These are phyloP conservation scores for Pollachius pollachius DNA, from an alignment of 2,113 vertebrate genomes.

Conservation along the genomic window DNA sequence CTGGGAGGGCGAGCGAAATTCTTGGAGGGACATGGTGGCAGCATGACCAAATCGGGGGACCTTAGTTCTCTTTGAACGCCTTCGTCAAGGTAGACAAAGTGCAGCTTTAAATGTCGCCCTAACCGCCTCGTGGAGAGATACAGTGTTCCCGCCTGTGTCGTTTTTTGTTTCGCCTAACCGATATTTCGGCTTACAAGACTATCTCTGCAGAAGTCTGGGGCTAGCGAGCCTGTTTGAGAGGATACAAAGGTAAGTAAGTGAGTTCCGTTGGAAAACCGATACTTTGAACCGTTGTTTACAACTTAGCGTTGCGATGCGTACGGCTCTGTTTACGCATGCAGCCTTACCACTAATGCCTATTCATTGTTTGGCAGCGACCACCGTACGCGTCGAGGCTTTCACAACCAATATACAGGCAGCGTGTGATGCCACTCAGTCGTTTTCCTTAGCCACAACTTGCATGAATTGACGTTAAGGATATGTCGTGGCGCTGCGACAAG, in stretches of 20 bases:
- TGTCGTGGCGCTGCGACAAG: too few species aligned
- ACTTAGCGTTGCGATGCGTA: constrained; percentile 7
- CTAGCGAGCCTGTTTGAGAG: constrained; percentile 49
- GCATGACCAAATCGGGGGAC: constrained; percentile 39
- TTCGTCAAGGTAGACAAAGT: constrained; percentile 1
- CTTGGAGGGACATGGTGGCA: constrained; percentile 48
- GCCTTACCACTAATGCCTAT: not conserved
- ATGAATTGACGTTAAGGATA: too few species aligned
- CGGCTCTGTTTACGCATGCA: not conserved
- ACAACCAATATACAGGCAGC: constrained; percentile 22
- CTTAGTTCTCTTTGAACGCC: constrained; percentile 19
- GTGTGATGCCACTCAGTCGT: constrained; percentile 11
- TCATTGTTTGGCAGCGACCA: constrained; percentile 33
- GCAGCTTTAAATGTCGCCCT: constrained; percentile 19
- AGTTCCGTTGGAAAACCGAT: constrained; percentile 23
- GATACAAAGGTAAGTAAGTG: constrained; percentile 46
- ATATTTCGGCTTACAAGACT: constrained; percentile 23
- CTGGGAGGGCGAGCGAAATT: constrained; percentile 43
- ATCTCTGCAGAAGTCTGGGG: constrained; percentile 58
- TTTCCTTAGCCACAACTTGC: not conserved
- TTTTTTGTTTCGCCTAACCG: constrained; percentile 34
- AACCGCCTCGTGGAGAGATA: constrained; percentile 27
- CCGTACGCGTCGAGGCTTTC: constrained; percentile 4
- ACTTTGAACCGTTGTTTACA: constrained; percentile 23
- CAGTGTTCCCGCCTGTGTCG: constrained; percentile 23